Conservation (phyloP, 2,797 vertebrate genomes). For the Neosilurus hyrtlii region DNA sequence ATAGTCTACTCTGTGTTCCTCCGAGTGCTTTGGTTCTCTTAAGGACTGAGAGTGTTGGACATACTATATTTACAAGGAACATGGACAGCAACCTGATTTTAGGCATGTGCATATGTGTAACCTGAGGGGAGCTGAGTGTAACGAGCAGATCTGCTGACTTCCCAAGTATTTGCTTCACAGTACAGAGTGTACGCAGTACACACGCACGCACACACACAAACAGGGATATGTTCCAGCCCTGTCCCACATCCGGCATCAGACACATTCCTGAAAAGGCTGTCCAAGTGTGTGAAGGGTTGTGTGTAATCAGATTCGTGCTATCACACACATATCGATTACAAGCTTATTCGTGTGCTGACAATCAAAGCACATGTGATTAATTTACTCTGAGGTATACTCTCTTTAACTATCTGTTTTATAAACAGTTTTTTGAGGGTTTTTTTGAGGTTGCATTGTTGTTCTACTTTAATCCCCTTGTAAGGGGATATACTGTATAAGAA, state of each 20-base stretch:
- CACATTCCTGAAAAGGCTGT: constrained; percentile 10
- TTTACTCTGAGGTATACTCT: background rate
- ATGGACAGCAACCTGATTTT: constrained; percentile 35
- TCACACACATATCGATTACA: background rate
- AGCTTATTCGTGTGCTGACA: background rate
- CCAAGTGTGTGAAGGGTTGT: constrained; percentile 8
- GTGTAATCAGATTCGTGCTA: background rate
- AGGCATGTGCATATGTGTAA: constrained; percentile 45
- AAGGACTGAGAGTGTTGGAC: constrained; percentile 27
- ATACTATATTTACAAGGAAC: constrained; percentile 44
- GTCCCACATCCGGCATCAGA: background rate
- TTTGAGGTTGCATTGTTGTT: background rate
- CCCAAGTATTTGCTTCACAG: constrained; percentile 58
- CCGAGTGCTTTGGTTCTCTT: constrained; percentile 3
- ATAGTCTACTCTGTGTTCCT: background rate
- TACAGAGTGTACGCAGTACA: background rate
- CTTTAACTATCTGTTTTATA: background rate
- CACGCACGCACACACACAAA: constrained; percentile 17
- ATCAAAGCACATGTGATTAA: background rate
- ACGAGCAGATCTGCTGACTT: constrained; percentile 63
- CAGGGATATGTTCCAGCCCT: background rate
- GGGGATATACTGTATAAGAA: background rate
- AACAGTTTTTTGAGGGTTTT: background rate
- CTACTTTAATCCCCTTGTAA: background rate
- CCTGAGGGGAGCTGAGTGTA: constrained; percentile 51